phyloP scores from a whole-genome alignment of 2,888 invertebrate species.

The Synergus itoensis region DNA sequence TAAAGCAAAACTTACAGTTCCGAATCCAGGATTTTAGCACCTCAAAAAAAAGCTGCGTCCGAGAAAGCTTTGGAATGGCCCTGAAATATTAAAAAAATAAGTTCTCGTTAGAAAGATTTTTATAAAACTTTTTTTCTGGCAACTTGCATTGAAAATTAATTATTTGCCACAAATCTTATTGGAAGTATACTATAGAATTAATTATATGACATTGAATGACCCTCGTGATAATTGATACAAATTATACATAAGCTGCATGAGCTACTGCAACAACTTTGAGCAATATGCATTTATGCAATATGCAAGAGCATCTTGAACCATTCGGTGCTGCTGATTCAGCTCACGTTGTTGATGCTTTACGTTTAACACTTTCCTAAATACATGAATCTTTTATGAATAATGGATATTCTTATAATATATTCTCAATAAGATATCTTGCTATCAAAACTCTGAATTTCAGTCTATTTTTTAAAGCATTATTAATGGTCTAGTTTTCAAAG shows the following conservation, averaged over 20 bases:
- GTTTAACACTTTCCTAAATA: slow-evolving; percentile 23
- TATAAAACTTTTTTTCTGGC: not conserved
- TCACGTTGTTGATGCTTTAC: slow-evolving; percentile 20
- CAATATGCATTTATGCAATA: slow-evolving; percentile 28
- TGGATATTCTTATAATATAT: not conserved
- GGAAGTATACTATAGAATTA: not conserved
- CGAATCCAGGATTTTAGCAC: not conserved
- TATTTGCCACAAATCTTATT: not conserved
- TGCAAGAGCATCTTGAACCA: slow-evolving; percentile 34
- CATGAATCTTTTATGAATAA: slow-evolving; percentile 30
- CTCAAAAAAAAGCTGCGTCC: not conserved
- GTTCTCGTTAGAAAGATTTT: not conserved
- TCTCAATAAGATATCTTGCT: not conserved
- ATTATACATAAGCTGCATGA: slow-evolving; percentile 4
- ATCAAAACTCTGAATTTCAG: not conserved
- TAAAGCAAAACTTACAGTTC: not conserved
- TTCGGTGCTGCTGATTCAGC: slow-evolving; percentile 21
- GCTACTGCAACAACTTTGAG: slow-evolving; percentile 21
- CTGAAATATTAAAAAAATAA: not conserved
- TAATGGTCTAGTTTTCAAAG: too few relatives aligned
- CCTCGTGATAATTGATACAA: not conserved
- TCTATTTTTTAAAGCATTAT: not conserved
- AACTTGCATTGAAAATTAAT: not conserved
- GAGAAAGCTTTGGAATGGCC: not conserved
- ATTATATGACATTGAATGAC: not conserved